These are phyloP conservation scores for Petrocephalus sullivani DNA, from an alignment of 2,797 vertebrate species.

Conservation along the genomic window DNA sequence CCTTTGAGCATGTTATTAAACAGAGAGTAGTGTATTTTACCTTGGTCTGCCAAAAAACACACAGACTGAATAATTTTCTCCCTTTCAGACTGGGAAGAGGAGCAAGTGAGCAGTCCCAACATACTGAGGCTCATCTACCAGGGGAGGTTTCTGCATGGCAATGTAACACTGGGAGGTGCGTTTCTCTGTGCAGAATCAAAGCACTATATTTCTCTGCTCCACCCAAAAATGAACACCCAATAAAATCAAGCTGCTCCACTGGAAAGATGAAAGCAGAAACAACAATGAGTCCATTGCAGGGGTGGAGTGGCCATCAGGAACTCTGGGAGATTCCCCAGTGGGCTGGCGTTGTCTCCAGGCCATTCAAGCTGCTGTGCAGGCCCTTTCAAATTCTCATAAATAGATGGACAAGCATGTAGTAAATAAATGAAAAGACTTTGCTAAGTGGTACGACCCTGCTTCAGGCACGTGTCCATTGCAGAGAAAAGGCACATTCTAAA, in stretches of 20 bases:
- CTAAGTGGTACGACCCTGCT: neutral
- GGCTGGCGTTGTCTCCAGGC: neutral
- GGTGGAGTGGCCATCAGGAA: neutral
- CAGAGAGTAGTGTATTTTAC: neutral
- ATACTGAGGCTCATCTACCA: conserved; percentile 98
- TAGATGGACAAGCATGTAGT: neutral
- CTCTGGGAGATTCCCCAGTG: neutral
- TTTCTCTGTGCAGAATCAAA: neutral
- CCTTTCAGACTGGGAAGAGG: conserved; percentile 88
- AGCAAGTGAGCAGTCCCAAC: conserved; percentile 94
- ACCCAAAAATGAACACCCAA: neutral
- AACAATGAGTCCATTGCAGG: neutral
- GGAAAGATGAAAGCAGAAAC: neutral
- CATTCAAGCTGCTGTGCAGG: neutral
- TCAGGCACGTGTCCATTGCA: neutral
- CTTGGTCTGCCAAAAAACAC: neutral
- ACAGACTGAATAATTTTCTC: conserved; percentile 9
- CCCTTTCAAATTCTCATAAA: neutral
- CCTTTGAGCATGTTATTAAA: neutral
- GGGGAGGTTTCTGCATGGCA: conserved; percentile 95
- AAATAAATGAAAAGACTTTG: neutral
- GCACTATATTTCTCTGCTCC: neutral
- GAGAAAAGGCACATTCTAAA: neutral
- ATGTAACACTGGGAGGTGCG: conserved; percentile 97
- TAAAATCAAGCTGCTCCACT: neutral